Evolutionary conservation across 2,888 invertebrate genomes (phyloP).

Genomic region (Trichopoda pennipes): DNA sequence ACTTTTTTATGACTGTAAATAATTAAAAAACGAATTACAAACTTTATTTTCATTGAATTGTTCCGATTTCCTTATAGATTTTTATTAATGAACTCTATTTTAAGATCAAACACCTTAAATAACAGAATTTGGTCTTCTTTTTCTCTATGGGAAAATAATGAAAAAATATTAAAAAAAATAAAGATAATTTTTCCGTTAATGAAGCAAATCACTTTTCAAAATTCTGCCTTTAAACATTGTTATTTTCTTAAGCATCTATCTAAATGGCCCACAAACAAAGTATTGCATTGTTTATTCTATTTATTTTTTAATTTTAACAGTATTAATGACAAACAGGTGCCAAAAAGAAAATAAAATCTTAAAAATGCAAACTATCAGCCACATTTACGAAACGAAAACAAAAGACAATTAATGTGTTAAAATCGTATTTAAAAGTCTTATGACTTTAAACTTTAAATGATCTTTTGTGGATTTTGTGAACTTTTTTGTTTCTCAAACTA

Average conservation of each 20-base stretch:
- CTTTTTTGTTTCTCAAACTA: neutral
- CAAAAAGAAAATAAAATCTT: slow-evolving; percentile 17
- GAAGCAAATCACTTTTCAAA: neutral
- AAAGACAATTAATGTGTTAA: slow-evolving; percentile 33
- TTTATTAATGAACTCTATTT: too few species aligned
- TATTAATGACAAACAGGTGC: slow-evolving; percentile 67
- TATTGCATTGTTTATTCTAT: slow-evolving; percentile 16
- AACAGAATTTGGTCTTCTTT: too few species aligned
- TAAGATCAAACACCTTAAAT: too few species aligned
- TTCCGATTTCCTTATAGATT: too few species aligned
- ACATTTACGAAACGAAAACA: slow-evolving; percentile 3
- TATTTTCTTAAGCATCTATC: neutral
- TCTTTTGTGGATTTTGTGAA: slow-evolving; percentile 15
- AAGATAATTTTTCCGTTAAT: neutral
- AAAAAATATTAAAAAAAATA: too few species aligned
- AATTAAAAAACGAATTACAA: too few species aligned
- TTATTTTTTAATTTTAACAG: slow-evolving; percentile 21
- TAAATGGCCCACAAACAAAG: slow-evolving; percentile 2
- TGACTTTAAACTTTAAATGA: slow-evolving; percentile 4
- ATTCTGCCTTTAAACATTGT: neutral
- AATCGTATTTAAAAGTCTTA: slow-evolving; percentile 21
- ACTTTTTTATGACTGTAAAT: too few species aligned
- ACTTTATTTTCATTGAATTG: too few species aligned
- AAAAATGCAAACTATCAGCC: slow-evolving; percentile 16
- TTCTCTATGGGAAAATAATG: too few species aligned